These are phyloP conservation scores for Echinarachnius parma DNA, from an alignment of 53 echinoderm and acorn worm species.

Conservation along the genomic window DNA sequence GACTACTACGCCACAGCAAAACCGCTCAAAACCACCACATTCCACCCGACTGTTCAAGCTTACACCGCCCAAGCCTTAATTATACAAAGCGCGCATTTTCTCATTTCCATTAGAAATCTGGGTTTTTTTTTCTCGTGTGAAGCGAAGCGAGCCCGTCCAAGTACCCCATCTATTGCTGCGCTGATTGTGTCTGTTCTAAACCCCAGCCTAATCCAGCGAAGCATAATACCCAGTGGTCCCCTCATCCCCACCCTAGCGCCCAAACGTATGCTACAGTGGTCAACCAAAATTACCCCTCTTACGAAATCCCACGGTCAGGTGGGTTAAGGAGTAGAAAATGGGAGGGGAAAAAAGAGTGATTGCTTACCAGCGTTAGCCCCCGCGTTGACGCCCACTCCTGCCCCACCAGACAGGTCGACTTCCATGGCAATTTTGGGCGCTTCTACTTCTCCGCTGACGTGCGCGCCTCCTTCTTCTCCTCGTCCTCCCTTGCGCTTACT, in stretches of 20 bases:
- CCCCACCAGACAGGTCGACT: slow-evolving; percentile 21
- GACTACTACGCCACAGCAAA: slow-evolving; percentile 10
- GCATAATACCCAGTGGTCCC: neutral
- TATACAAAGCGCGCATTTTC: slow-evolving; percentile 44
- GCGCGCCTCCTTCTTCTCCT: slow-evolving; percentile 54
- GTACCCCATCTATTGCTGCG: slow-evolving; percentile 16
- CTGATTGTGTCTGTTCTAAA: slow-evolving; percentile 41
- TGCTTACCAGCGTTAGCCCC: slow-evolving; percentile 25
- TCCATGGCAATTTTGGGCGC: slow-evolving; percentile 50
- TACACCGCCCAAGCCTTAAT: slow-evolving; percentile 26
- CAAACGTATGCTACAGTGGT: slow-evolving; percentile 4
- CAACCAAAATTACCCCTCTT: slow-evolving; percentile 8
- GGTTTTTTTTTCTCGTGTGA: slow-evolving; percentile 39
- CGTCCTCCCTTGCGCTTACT: slow-evolving; percentile 59
- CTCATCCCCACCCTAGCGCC: neutral
- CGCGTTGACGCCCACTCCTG: slow-evolving; percentile 23
- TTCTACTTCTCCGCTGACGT: slow-evolving; percentile 31
- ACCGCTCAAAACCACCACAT: slow-evolving; percentile 7
- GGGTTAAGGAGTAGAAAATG: neutral
- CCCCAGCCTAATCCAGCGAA: neutral
- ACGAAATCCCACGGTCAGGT: slow-evolving; percentile 13
- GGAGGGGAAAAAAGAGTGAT: slow-evolving; percentile 6
- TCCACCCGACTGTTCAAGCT: slow-evolving; percentile 29
- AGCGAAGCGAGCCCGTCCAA: slow-evolving; percentile 35
- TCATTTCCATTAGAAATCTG: slow-evolving; percentile 36